phyloP scores from a whole-genome alignment of 2,797 vertebrate species.

The Macroramphosus scolopax region DNA sequence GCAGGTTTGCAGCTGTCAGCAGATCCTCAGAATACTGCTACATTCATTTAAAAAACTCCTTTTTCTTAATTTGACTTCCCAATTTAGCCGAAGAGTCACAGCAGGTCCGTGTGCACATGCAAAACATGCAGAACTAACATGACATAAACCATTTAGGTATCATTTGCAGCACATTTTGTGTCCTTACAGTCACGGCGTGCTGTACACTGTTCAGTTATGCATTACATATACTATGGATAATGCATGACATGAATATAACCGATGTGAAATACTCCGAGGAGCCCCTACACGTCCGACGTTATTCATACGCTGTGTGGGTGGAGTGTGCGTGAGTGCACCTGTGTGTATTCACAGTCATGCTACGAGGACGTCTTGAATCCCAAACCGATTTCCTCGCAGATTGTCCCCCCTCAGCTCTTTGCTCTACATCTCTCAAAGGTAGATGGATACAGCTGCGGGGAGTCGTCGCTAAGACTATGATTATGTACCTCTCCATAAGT shows the following conservation, averaged over 20 bases:
- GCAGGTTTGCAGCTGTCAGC: conserved; percentile 37
- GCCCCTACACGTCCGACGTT: conserved; percentile 36
- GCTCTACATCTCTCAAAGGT: conserved; percentile 22
- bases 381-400: conserved; percentile 34
- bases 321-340: too few relatives aligned
- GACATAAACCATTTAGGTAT: conserved; percentile 40
- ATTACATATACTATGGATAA: conserved; percentile 65
- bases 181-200: too few relatives aligned
- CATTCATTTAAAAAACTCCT: too few relatives aligned
- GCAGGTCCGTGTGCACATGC: too few relatives aligned
- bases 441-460: conserved; percentile 19
- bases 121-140: conserved; percentile 29
- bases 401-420: conserved; percentile 8
- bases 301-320: conserved; percentile 40
- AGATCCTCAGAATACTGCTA: conserved; percentile 26
- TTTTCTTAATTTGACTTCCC: too few relatives aligned
- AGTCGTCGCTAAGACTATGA: conserved; percentile 28
- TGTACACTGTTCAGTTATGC: conserved; percentile 55
- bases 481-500: conserved; percentile 33
- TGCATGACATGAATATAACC: conserved; percentile 52
- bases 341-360: too few relatives aligned
- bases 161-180: too few relatives aligned
- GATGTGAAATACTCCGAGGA: conserved; percentile 41
- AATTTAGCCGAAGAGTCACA: too few relatives aligned
- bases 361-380: too few relatives aligned